phyloP scores from a whole-genome alignment of 2,888 invertebrate species.

The Lasioglossum villosulum region DNA sequence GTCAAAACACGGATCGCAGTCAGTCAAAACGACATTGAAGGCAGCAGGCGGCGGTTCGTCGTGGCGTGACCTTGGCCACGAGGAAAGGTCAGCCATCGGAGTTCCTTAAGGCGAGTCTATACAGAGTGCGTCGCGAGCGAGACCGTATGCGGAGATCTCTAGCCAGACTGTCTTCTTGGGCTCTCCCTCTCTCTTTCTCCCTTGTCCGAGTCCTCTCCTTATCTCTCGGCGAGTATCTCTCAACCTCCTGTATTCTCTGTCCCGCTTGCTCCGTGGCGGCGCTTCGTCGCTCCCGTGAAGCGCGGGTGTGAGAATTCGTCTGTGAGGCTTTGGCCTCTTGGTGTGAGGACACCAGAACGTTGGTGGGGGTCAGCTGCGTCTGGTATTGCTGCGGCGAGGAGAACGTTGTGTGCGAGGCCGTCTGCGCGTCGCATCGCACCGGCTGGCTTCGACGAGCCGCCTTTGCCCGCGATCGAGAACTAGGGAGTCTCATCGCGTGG shows the following conservation, averaged over 20 bases:
- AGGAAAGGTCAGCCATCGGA: constrained; percentile 67
- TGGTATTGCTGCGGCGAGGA: constrained; percentile 40
- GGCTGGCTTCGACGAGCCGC: background rate
- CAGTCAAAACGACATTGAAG: constrained; percentile 73
- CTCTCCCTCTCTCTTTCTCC: constrained; percentile 8
- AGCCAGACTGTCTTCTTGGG: constrained; percentile 40
- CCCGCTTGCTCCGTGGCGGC: constrained; percentile 28
- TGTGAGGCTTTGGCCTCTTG: constrained; percentile 61
- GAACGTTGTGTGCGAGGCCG: constrained; percentile 48
- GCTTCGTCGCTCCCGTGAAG: constrained; percentile 35
- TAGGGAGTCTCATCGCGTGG: constrained; percentile 35
- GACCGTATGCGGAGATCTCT: constrained; percentile 38
- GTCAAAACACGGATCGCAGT: constrained; percentile 72
- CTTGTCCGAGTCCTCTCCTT: constrained; percentile 20
- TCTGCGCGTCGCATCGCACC: constrained; percentile 37
- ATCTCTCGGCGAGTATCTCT: constrained; percentile 35
- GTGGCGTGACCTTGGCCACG: constrained; percentile 76
- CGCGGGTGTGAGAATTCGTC: constrained; percentile 71
- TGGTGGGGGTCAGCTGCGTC: constrained; percentile 55
- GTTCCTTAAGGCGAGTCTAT: constrained; percentile 65
- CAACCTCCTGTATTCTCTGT: constrained; percentile 48
- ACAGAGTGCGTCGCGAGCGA: constrained; percentile 55
- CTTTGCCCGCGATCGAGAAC: constrained; percentile 31
- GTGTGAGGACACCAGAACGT: constrained; percentile 34
- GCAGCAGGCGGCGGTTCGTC: constrained; percentile 69